Conservation (phyloP, 2,113 vertebrate genomes). For the Taurulus bubalis region DNA sequence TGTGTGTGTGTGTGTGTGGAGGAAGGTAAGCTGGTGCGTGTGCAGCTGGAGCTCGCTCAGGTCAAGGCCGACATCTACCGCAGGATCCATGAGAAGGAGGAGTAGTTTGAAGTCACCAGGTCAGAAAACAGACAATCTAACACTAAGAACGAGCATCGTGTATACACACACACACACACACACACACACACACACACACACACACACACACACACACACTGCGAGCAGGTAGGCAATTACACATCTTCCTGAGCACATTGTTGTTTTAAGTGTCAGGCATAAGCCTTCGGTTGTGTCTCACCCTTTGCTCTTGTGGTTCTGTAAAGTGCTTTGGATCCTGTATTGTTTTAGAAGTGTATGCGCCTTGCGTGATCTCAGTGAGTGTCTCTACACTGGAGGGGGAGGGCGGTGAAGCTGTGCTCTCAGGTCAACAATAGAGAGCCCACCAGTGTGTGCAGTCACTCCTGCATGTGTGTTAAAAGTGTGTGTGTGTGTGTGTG, state of each 20-base stretch:
- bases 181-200: too few relatives aligned
- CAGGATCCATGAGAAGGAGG: conserved; percentile 81
- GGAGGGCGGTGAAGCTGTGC: conserved; percentile 54
- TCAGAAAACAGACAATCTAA: conserved; percentile 28
- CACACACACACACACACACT: not conserved
- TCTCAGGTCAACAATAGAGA: conserved; percentile 80
- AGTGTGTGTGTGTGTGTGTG: conserved; percentile 7
- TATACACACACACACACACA: too few relatives aligned
- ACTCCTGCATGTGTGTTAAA: conserved; percentile 39
- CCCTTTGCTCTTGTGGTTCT: not conserved
- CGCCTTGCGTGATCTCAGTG: not conserved
- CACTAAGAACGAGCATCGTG: not conserved
- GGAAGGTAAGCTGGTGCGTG: conserved; percentile 77
- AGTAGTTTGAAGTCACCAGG: conserved; percentile 82
- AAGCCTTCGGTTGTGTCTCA: not conserved
- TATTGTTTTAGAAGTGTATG: conserved; percentile 11
- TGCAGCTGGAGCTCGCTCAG: conserved; percentile 81
- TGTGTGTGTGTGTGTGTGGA: conserved; percentile 70
- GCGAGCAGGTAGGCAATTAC: conserved; percentile 20
- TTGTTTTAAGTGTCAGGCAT: not conserved
- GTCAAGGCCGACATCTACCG: conserved; percentile 80
- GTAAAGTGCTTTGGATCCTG: not conserved
- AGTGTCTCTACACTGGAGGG: conserved; percentile 19
- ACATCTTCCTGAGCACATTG: not conserved
- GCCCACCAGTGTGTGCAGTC: conserved; percentile 55